Conservation (phyloP, 2,113 vertebrate genomes). For the Progne subis region DNA sequence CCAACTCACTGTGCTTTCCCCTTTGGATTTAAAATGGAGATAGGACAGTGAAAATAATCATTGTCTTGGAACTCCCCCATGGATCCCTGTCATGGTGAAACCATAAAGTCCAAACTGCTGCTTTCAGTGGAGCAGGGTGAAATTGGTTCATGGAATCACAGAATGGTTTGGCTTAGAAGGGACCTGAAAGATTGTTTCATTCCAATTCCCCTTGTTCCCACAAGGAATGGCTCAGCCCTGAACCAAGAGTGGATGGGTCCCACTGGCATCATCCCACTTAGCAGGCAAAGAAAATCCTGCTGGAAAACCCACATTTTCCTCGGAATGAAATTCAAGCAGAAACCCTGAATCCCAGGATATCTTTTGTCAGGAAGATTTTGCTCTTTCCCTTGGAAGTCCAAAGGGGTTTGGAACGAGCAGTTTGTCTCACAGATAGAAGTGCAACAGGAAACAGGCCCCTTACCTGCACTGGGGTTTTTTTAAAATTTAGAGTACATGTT, state of each 20-base stretch:
- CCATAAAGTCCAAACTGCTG: background rate
- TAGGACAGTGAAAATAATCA: background rate
- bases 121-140: background rate
- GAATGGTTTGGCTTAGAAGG: background rate
- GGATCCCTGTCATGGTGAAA: background rate
- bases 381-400: background rate
- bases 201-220: background rate
- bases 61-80: background rate
- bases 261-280: background rate
- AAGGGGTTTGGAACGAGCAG: background rate
- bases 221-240: background rate
- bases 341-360: background rate
- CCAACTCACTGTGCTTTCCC: background rate
- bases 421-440: background rate
- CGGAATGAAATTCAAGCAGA: background rate
- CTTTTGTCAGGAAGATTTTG: background rate
- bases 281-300: background rate
- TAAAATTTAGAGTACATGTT: background rate
- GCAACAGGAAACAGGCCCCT: background rate
- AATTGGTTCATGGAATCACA: background rate
- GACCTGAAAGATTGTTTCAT: background rate
- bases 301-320: background rate
- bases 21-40: background rate
- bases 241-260: background rate
- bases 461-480: background rate